phyloP scores from a whole-genome alignment of 2,888 invertebrate genomes.

The Stictocephala bisonia region DNA sequence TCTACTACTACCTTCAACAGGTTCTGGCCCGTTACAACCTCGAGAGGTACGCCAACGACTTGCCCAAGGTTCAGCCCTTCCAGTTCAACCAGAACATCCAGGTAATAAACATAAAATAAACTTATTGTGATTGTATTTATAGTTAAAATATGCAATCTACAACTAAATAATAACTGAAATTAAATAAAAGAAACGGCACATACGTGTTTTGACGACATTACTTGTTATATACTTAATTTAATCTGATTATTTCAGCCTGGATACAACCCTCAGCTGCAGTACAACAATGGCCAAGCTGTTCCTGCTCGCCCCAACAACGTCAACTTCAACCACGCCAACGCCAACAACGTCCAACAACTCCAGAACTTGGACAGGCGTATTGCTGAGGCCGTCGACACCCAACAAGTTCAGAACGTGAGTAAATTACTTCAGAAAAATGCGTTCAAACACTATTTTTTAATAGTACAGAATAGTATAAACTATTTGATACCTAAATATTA shows the following conservation, averaged over 20 bases:
- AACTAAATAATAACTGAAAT: not conserved
- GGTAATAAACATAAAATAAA: constrained; percentile 35
- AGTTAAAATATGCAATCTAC: not conserved
- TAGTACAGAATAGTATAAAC: not conserved
- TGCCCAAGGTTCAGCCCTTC: constrained; percentile 66
- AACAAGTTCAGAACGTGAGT: constrained; percentile 38
- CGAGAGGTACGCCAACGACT: constrained; percentile 67
- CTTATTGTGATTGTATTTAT: not conserved
- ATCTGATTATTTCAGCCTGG: constrained; percentile 61
- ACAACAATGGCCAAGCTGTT: constrained; percentile 69
- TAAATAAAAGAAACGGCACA: not conserved
- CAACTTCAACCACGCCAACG: constrained; percentile 64
- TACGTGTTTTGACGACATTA: not conserved
- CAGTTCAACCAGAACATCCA: constrained; percentile 64
- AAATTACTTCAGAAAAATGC: not conserved
- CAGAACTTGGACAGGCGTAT: constrained; percentile 70
- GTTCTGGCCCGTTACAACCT: constrained; percentile 72
- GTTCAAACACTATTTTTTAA: not conserved
- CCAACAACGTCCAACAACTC: constrained; percentile 63
- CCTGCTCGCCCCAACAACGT: constrained; percentile 68
- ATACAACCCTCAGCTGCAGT: constrained; percentile 70
- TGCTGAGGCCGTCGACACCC: constrained; percentile 70
- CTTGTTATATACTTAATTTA: not conserved
- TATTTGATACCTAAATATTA: not conserved
- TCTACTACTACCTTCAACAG: constrained; percentile 74